Evolutionary conservation across 2,888 invertebrate species (phyloP).

Genomic region (Cheiracanthium punctorium): DNA sequence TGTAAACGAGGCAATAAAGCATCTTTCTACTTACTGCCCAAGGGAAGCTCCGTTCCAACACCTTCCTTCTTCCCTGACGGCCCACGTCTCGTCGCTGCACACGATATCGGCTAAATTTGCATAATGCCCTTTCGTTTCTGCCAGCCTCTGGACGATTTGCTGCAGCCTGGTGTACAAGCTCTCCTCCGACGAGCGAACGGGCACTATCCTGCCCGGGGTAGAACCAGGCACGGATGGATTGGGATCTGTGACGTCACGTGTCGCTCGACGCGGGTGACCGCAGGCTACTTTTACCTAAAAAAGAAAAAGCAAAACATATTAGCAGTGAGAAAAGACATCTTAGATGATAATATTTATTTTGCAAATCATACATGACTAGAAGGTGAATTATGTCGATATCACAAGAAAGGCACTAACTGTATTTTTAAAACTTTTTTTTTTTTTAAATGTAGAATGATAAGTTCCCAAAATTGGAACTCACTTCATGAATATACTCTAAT

Average conservation of each 20-base stretch:
- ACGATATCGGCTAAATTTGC: slow-evolving; percentile 86
- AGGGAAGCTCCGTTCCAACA: slow-evolving; percentile 90
- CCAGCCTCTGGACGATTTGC: slow-evolving; percentile 73
- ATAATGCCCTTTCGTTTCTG: slow-evolving; percentile 86
- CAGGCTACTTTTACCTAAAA: slow-evolving; percentile 70
- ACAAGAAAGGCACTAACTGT: too few species aligned
- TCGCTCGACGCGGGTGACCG: slow-evolving; percentile 70
- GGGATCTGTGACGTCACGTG: slow-evolving; percentile 56
- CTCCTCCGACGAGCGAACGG: slow-evolving; percentile 51
- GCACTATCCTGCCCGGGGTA: slow-evolving; percentile 44
- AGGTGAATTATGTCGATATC: too few species aligned
- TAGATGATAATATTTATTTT: too few species aligned
- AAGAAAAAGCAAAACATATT: slow-evolving; percentile 2
- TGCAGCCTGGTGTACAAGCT: slow-evolving; percentile 70
- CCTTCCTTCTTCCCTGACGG: slow-evolving; percentile 78
- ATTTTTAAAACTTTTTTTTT: too few species aligned
- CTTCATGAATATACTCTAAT: too few species aligned
- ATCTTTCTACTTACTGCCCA: slow-evolving; percentile 85
- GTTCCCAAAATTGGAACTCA: too few species aligned
- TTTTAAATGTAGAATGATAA: too few species aligned
- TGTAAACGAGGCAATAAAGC: too few species aligned
- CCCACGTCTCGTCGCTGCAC: slow-evolving; percentile 81
- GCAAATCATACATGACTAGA: too few species aligned
- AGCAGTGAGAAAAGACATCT: too few species aligned
- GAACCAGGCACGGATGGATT: background rate